A percentile compares a stretch with the other conserved stretches of the same genome.
These are phyloP conservation scores for Venturia canescens DNA, from an alignment of 1,140 invertebrate species.

Conservation along the genomic window DNA sequence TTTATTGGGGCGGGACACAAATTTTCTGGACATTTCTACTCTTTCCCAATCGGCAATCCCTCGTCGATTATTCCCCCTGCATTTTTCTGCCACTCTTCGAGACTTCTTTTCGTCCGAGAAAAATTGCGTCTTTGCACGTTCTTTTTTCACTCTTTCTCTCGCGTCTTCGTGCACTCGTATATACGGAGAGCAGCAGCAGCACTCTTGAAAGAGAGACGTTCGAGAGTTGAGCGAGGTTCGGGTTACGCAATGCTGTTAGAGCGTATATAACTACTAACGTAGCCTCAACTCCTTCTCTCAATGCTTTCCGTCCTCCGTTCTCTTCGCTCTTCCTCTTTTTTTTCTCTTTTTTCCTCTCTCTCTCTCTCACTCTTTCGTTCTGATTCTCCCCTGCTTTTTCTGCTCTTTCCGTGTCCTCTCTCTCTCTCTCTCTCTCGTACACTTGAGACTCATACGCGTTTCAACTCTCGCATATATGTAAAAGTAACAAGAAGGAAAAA, in stretches of 20 bases:
- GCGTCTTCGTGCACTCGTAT: background rate
- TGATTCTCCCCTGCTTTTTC: slow-evolving; percentile 34
- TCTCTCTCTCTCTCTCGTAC: slow-evolving; percentile 31
- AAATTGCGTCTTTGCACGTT: background rate
- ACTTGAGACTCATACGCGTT: slow-evolving; percentile 20
- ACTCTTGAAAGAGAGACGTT: slow-evolving; percentile 5
- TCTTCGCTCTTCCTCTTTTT: slow-evolving; percentile 21
- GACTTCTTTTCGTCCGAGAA: background rate
- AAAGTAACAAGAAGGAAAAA: background rate
- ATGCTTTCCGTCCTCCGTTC: slow-evolving; percentile 4
- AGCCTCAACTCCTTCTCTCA: slow-evolving; percentile 29
- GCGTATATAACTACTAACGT: background rate
- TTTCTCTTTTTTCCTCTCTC: slow-evolving; percentile 15
- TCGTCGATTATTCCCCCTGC: background rate
- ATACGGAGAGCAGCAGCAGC: slow-evolving; percentile 3
- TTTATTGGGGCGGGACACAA: background rate
- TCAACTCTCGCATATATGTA: slow-evolving; percentile 21
- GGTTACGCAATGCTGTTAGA: slow-evolving; percentile 38
- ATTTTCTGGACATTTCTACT: background rate
- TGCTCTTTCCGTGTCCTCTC: background rate
- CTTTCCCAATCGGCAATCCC: background rate
- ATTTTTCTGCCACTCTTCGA: background rate
- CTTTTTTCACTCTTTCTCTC: slow-evolving; percentile 10
- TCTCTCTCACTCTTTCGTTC: no score
- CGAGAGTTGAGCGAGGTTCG: slow-evolving; percentile 43